These are phyloP conservation scores for Anarrhichthys ocellatus DNA, from an alignment of 2,113 vertebrate genomes.

Conservation along the genomic window DNA sequence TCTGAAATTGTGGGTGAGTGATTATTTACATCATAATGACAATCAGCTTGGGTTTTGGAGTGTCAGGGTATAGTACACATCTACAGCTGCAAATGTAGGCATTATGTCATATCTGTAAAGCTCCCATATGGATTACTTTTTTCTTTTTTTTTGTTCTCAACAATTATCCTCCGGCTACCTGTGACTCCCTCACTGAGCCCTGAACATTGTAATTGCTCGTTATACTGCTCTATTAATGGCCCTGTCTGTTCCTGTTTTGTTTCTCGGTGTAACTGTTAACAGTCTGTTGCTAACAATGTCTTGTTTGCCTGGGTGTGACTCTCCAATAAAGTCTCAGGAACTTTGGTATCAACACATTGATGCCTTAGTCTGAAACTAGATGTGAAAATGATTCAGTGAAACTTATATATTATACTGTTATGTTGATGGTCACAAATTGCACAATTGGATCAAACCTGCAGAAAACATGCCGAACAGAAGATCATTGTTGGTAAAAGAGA, in stretches of 20 bases:
- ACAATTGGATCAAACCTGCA: not conserved
- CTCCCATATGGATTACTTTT: not conserved
- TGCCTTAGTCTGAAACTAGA: not conserved
- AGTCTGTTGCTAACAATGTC: not conserved
- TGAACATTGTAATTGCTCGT: not conserved
- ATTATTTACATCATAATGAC: slow-evolving; percentile 31
- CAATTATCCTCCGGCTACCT: not conserved
- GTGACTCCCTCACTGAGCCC: not conserved
- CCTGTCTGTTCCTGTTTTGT: not conserved
- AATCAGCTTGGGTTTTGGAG: not conserved
- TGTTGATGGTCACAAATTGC: not conserved
- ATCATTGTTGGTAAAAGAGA: too few species aligned
- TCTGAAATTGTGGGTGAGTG: not conserved
- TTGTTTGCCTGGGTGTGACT: not conserved
- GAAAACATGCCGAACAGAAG: not conserved
- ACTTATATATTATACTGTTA: not conserved
- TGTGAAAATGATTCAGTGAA: not conserved
- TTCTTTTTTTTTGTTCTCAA: not conserved
- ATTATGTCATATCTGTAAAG: not conserved
- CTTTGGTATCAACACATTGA: too few species aligned
- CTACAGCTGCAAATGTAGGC: not conserved
- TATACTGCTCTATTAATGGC: not conserved
- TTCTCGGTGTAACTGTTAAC: not conserved
- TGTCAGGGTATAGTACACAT: not conserved
- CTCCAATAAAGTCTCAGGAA: fast-evolving